Evolutionary conservation across 2,888 invertebrate genomes (phyloP).

Genomic region (Gerris lacustris): DNA sequence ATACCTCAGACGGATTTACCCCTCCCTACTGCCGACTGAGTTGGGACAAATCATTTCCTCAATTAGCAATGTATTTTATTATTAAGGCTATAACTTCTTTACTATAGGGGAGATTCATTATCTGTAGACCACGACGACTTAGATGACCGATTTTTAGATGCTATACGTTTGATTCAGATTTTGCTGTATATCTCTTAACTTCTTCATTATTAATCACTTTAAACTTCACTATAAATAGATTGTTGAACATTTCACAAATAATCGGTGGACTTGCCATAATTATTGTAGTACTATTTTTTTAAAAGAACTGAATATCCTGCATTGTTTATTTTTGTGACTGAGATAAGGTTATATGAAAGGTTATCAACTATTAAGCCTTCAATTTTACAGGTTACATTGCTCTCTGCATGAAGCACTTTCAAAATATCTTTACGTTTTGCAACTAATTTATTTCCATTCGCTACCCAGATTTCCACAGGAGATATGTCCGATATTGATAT

Average conservation of each 20-base stretch:
- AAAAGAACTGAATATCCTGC: too few relatives aligned
- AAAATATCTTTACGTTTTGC: neutral
- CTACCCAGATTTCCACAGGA: neutral
- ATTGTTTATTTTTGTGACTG: neutral
- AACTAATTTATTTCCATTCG: neutral
- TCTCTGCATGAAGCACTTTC: neutral
- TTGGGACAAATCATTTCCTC: too few relatives aligned
- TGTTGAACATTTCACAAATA: neutral
- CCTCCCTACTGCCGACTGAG: too few relatives aligned
- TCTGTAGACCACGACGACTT: conserved; percentile 12
- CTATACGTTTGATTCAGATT: neutral
- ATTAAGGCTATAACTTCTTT: too few relatives aligned
- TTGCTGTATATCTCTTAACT: neutral
- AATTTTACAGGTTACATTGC: neutral
- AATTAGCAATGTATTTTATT: too few relatives aligned
- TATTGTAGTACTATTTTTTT: neutral
- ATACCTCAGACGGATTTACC: too few relatives aligned
- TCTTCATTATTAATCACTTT: rapidly evolving
- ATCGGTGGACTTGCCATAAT: neutral
- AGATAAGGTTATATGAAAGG: neutral
- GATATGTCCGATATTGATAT: neutral
- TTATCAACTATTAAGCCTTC: neutral
- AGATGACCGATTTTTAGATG: conserved; percentile 18
- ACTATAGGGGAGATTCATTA: conserved; percentile 16
- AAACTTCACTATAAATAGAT: neutral